Evolutionary conservation across 1,140 invertebrate species (phyloP), one percentile per base, ranked within the genome.

Genomic region (Aplysia californica): DNA sequence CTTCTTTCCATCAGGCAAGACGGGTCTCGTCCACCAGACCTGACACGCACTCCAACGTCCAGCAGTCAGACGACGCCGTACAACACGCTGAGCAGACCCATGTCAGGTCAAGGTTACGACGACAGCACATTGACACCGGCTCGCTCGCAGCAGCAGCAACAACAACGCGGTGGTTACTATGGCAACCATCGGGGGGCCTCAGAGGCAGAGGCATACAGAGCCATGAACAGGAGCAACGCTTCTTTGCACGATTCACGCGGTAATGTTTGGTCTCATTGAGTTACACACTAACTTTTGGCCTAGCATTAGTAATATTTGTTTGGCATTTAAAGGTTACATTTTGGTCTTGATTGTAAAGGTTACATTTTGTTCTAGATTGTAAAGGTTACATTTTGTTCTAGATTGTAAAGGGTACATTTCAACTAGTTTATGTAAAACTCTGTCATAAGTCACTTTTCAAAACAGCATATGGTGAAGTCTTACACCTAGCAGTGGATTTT

Each of bases 101-200:
- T 83, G 23, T 81, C 80, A 38, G 84, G 81, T 55, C 87, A 88
- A 38, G 87, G 87, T 35, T 87, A 87, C 72, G 85, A 88, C 73
- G 87, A 89, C 73, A 82, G 80, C 76, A 89, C 87, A 20, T 61
- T 89, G 59, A 80, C 84, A 21, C 79, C 84, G 38, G 81, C 83
- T 6, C 80, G 80, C 29, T 75, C 75, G 18, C 78, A 68, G 31
- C 38, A n/a, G 20, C 58, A 44, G 59, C 39, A 44, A 50, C 44
- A 36, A 26, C n/a, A n/a, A n/a, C n/a, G n/a, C n/a, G n/a, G 69
- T 58, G 56, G 36, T 20, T 56, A 44, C 67, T n/a, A 50, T 36
- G 31, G 41, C 18, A 38, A 50, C n/a, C 58, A 4, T 10, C 6
- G 6, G 5, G 35, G 70, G 77, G 79, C 23, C 78, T 79, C 39